phyloP scores from a whole-genome alignment of 1,140 invertebrate genomes.

The Drosophila baimaii region DNA sequence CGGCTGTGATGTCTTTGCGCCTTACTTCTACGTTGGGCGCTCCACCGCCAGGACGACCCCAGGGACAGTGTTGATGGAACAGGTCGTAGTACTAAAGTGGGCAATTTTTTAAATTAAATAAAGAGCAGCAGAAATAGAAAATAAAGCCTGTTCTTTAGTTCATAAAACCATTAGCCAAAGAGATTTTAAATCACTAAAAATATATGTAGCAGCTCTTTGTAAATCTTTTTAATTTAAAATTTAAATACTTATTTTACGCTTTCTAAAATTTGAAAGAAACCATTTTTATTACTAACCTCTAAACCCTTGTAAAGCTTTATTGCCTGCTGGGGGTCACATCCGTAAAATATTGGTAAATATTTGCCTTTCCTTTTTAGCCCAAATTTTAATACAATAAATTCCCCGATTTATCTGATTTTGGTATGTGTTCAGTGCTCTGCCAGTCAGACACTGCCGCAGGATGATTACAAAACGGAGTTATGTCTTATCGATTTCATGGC shows the following conservation, averaged over 20 bases:
- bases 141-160: neutral
- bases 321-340: neutral
- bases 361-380: neutral
- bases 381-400: constrained; percentile 17
- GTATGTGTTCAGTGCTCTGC: constrained; percentile 24
- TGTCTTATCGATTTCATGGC: constrained; percentile 61
- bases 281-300: neutral
- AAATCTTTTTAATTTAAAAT: too few relatives aligned
- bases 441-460: constrained; percentile 30
- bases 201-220: too few relatives aligned
- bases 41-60: constrained; percentile 83
- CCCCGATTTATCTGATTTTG: constrained; percentile 6
- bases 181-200: neutral
- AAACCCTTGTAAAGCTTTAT: too few relatives aligned
- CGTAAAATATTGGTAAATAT: constrained; percentile 2
- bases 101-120: neutral
- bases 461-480: constrained; percentile 47
- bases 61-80: constrained; percentile 85
- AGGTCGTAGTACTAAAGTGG: constrained; percentile 84
- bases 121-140: neutral
- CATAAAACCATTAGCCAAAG: neutral
- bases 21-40: constrained; percentile 84
- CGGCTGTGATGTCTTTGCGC: constrained; percentile 84
- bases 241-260: too few relatives aligned
- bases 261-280: too few relatives aligned